Evolutionary conservation across 2,797 vertebrate genomes (phyloP), one percentile per base, ranked within the genome.

Genomic region (Anas capensis): DNA sequence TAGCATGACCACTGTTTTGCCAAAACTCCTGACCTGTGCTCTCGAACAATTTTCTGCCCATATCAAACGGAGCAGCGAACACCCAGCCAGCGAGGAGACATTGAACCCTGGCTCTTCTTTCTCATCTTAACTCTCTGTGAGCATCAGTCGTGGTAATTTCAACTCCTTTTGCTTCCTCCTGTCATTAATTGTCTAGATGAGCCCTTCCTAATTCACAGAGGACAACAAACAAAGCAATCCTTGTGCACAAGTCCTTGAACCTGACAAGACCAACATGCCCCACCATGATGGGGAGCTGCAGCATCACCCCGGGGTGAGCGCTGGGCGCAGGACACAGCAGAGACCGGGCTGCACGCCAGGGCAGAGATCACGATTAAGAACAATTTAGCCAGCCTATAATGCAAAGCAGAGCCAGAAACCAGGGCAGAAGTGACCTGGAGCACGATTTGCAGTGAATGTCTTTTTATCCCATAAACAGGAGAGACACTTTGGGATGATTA

Each of bases 401-500:
- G n/a, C 92, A 51, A 51, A 31, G 13, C 68, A 54, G 69, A 92
- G 62, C 48, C 57, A 51, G 89, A 65, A 82, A 75, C 7, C 40
- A 3, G 57, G 42, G 73, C 87, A 86, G 15, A 6, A 94, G 66
- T 83, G 92, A 92, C 92, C 95, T 18, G 69, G 1, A 48, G 79
- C 89, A 7, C 81, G 92, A 96, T 93, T 95, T 94, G 94, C 83
- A 54, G 83, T 1, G 16, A 87, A 82, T 62, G 64, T 78, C 95
- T 91, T 82, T 79, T 23, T 72, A 78, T 42, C 95, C 88, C 93
- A 70, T 93, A 95, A 96, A 94, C 54, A 83, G 84, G 86, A 95
- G 83, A 80, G 93, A 90, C 90, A 65, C 83, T 31, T 81, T 57
- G 94, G 92, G 87, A 70, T 87, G 88, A 94, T 97, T 96, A 96